Evolutionary conservation across 2,888 invertebrate species (phyloP), one percentile per base, ranked within the genome.

Genomic region (Micropterix aruncella): DNA sequence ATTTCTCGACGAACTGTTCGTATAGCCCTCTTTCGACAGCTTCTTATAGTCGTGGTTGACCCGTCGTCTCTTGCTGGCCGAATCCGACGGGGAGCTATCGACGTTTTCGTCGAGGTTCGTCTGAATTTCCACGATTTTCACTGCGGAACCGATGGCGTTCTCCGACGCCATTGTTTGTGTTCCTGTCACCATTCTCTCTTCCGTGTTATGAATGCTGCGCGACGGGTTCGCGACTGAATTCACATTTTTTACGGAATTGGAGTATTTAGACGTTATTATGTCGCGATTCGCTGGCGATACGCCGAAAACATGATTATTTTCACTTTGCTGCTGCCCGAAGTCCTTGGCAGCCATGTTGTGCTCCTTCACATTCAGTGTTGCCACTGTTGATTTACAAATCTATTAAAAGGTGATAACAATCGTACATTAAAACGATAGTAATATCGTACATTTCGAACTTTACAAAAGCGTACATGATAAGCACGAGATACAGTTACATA

Each of bases 91-190:
- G 54, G 60, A 60, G 44, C 60, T 57, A 54, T 56, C 55, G 52
- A 56, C 56, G 54, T 57, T 58, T 55, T 62, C 59, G 46, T 62
- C 62, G 49, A 52, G 55, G 53, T 55, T 56, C 52, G 62, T 62
- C 55, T 56, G 59, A 61, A 63, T 67, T 61, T 65, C 67, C 59
- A 59, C 56, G 56, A 64, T 63, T 67, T 68, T 69, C 64, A 65
- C 63, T 59, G 62, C 59, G 57, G 66, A 61, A 61, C 64, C 61
- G 57, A 59, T 56, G 56, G 62, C 57, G 55, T 63, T 61, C 51
- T 61, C 61, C 54, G 69, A 70, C 70, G 70, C 70, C 70, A 70
- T 70, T 69, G 69, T 69, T 60, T 59, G 56, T 59, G 54, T 57
- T 56, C 58, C 55, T 56, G 52, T 53, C 59, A 60, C 53, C 60